phyloP scores from a whole-genome alignment of 1,140 invertebrate species.

The Pogonus chalceus region DNA sequence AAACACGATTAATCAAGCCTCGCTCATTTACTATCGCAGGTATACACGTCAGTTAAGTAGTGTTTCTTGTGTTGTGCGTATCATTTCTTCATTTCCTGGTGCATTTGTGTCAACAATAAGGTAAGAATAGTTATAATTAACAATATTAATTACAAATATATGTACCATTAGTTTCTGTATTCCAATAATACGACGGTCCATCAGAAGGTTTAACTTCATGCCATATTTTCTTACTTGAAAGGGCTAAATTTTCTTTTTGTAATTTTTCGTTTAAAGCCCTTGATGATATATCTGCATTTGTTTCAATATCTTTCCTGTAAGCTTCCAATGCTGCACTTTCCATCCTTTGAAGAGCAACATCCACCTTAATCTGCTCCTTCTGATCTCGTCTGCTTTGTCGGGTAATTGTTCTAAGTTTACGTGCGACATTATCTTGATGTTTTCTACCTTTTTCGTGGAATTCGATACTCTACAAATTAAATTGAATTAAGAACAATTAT shows the following conservation, averaged over 20 bases:
- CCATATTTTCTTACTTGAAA: constrained; percentile 45
- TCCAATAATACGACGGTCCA: constrained; percentile 71
- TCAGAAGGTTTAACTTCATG: constrained; percentile 59
- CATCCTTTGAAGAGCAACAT: constrained; percentile 77
- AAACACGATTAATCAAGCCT: no score
- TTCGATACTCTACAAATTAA: constrained; percentile 66
- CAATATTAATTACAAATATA: constrained; percentile 4
- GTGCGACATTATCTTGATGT: constrained; percentile 89
- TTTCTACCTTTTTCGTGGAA: constrained; percentile 91
- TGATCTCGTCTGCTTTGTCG: constrained; percentile 72
- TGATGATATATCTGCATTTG: constrained; percentile 58
- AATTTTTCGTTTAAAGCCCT: constrained; percentile 25
- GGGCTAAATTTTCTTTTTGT: constrained; percentile 32
- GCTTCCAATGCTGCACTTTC: constrained; percentile 77
- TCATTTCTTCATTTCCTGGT: no score
- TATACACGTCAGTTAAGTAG: no score
- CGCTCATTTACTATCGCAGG: no score
- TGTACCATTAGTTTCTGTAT: constrained; percentile 65
- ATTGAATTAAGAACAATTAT: constrained; percentile 6
- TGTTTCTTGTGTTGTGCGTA: no score
- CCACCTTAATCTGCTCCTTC: constrained; percentile 64
- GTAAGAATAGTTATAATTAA: constrained; percentile 8
- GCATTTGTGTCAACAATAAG: background rate
- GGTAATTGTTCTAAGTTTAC: constrained; percentile 73
- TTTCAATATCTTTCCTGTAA: constrained; percentile 67